Evolutionary conservation across 2,888 invertebrate genomes (phyloP).

Genomic region (Cheilosia scutellata): DNA sequence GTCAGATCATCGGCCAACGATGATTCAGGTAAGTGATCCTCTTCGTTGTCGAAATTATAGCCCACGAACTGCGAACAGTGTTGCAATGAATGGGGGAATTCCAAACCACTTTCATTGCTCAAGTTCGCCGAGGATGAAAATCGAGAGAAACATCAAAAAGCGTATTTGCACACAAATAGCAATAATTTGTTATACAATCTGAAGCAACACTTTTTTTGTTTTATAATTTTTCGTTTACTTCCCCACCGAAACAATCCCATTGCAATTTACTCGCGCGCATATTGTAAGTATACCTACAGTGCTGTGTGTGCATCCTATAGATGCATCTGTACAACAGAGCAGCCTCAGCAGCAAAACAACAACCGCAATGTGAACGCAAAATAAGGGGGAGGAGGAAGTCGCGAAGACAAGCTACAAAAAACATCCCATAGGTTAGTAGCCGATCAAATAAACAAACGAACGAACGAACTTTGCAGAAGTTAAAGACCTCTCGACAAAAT

Average conservation of each 20-base stretch:
- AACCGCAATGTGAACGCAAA: slow-evolving; percentile 57
- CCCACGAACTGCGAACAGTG: slow-evolving; percentile 26
- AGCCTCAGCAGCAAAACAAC: slow-evolving; percentile 43
- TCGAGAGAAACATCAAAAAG: slow-evolving; percentile 28
- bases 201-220: slow-evolving; percentile 46
- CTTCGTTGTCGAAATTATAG: slow-evolving; percentile 3
- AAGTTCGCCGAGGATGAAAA: slow-evolving; percentile 67
- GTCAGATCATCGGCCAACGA: slow-evolving; percentile 3
- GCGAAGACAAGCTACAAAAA: slow-evolving; percentile 66
- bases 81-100: slow-evolving; percentile 60
- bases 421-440: slow-evolving; percentile 75
- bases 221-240: neutral
- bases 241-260: slow-evolving; percentile 53
- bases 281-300: neutral
- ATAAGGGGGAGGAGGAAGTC: slow-evolving; percentile 55
- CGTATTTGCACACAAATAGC: slow-evolving; percentile 65
- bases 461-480: slow-evolving; percentile 75
- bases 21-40: slow-evolving; percentile 10
- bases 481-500: slow-evolving; percentile 75
- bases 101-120: slow-evolving; percentile 74
- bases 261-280: slow-evolving; percentile 41
- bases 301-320: slow-evolving; percentile 60
- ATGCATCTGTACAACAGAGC: slow-evolving; percentile 53
- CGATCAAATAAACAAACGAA: slow-evolving; percentile 76
- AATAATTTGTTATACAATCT: slow-evolving; percentile 74